A percentile compares a stretch with the other conserved stretches of the same genome.
phyloP scores from a whole-genome alignment of 2,113 vertebrate genomes.

The Centrocercus urophasianus region DNA sequence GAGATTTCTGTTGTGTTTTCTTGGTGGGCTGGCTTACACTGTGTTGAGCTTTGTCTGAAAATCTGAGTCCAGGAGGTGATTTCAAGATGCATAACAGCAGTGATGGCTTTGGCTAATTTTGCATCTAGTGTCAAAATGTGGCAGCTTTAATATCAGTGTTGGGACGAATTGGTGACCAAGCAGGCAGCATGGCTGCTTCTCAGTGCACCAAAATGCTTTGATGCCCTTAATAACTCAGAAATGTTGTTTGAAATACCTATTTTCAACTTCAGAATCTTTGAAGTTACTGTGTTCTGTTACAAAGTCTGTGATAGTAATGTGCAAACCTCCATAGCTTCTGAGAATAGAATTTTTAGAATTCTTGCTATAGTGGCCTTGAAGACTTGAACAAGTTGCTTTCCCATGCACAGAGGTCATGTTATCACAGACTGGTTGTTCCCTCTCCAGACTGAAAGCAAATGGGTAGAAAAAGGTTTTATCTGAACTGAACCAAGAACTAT shows the following conservation, averaged over 20 bases:
- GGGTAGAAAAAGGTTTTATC: neutral
- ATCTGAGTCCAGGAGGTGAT: neutral
- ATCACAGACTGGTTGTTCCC: neutral
- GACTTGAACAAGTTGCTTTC: neutral
- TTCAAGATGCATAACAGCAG: neutral
- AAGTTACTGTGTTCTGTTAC: neutral
- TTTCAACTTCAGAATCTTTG: neutral
- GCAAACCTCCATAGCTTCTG: neutral
- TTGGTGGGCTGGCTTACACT: neutral
- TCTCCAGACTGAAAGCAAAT: neutral
- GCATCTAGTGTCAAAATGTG: neutral
- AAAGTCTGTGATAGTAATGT: neutral
- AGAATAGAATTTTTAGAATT: neutral
- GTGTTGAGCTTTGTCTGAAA: neutral
- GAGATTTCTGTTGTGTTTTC: neutral
- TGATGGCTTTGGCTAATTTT: neutral
- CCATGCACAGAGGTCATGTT: neutral
- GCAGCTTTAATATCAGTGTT: neutral
- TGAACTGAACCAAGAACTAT: neutral
- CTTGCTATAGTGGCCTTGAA: neutral
- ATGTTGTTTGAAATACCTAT: accelerated
- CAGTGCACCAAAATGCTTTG: neutral
- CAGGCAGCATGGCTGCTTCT: neutral
- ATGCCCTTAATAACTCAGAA: neutral
- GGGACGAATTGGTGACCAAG: neutral